Conservation (phyloP, 2,888 invertebrate species). For the Plagiodera versicolora region DNA sequence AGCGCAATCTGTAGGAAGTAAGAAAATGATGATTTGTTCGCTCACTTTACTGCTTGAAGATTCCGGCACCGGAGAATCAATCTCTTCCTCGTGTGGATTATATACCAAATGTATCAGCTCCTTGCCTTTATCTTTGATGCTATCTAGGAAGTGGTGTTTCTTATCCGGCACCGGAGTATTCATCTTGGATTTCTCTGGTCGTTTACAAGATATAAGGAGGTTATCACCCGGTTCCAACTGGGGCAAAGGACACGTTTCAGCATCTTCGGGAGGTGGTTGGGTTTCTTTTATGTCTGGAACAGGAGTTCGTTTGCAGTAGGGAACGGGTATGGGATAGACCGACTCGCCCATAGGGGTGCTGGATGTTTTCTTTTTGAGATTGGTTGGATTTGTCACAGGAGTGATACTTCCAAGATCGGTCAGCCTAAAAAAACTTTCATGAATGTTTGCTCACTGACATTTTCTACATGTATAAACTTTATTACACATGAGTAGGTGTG, state of each 20-base stretch:
- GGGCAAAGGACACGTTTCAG: conserved; percentile 53
- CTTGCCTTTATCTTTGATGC: conserved; percentile 59
- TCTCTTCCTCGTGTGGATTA: conserved; percentile 53
- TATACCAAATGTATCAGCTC: conserved; percentile 60
- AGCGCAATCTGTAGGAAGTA: no score
- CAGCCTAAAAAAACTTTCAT: conserved; percentile 56
- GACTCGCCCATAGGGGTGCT: conserved; percentile 58
- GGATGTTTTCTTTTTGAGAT: conserved; percentile 62
- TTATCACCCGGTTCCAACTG: conserved; percentile 67
- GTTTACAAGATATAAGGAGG: conserved; percentile 57
- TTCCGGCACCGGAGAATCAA: conserved; percentile 41
- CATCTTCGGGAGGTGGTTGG: conserved; percentile 41
- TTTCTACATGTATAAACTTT: no score
- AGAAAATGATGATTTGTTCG: neutral
- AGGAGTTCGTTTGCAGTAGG: conserved; percentile 44
- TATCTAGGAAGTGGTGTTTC: conserved; percentile 60
- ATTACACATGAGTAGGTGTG: neutral
- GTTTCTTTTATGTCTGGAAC: conserved; percentile 43
- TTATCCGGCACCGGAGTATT: conserved; percentile 52
- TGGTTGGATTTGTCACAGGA: conserved; percentile 52
- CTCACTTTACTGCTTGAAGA: neutral
- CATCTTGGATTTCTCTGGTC: conserved; percentile 16
- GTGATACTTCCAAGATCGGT: conserved; percentile 75
- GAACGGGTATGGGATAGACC: conserved; percentile 50
- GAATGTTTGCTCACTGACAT: neutral